Evolutionary conservation across 2,797 vertebrate genomes (phyloP).

Genomic region (Meriones psammophilus): DNA sequence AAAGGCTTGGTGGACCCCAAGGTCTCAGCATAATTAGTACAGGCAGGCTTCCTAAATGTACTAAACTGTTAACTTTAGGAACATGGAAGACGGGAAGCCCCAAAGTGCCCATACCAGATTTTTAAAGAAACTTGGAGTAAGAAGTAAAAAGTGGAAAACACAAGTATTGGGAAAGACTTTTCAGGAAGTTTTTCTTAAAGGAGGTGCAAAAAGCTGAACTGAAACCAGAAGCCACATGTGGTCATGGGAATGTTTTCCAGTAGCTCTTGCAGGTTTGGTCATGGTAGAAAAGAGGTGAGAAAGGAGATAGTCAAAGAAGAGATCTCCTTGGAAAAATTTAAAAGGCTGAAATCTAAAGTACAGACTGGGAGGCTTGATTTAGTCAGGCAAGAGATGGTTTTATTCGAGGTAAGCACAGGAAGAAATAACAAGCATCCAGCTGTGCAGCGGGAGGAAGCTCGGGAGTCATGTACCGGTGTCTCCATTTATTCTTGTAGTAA

Average conservation of each 20-base stretch:
- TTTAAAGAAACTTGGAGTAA: background rate
- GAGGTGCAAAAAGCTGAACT: background rate
- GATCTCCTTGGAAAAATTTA: background rate
- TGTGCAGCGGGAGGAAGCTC: background rate
- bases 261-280: background rate
- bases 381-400: background rate
- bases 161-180: background rate
- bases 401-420: background rate
- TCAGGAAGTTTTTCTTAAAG: background rate
- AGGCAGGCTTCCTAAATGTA: background rate
- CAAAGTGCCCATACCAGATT: background rate
- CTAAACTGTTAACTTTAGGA: too few relatives aligned
- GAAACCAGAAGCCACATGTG: conserved; percentile 4
- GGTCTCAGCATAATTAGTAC: background rate
- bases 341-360: background rate
- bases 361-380: background rate
- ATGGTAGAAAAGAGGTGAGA: background rate
- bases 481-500: background rate
- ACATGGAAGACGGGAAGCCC: too few relatives aligned
- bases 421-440: background rate
- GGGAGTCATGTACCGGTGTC: background rate
- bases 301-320: background rate
- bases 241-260: background rate
- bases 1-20: fast-evolving
- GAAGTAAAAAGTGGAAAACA: background rate